Conservation (phyloP, 2,888 invertebrate species). For the Parascotia fuliginaria region DNA sequence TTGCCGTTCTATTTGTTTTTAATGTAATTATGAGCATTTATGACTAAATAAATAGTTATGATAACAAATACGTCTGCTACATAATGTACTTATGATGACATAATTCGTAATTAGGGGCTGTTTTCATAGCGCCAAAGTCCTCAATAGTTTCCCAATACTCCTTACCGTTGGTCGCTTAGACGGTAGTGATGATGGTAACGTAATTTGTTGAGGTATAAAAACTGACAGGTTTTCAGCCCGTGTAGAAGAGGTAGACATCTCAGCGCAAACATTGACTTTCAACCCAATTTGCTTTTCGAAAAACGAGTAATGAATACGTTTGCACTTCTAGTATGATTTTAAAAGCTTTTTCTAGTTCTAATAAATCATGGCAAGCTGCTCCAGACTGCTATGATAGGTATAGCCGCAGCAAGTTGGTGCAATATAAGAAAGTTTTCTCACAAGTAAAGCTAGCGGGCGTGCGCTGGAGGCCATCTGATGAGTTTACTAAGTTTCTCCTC, state of each 20-base stretch:
- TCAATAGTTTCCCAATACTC: no score
- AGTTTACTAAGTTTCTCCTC: conserved; percentile 76
- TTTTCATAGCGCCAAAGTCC: no score
- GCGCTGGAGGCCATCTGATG: conserved; percentile 71
- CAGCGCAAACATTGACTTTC: no score
- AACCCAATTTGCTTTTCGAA: neutral
- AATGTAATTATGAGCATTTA: no score
- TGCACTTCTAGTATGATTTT: conserved; percentile 14
- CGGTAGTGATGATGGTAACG: no score
- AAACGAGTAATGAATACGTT: conserved; percentile 7
- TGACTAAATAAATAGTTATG: no score
- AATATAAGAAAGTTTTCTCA: conserved; percentile 72
- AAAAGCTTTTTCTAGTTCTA: conserved; percentile 20
- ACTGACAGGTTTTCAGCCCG: neutral
- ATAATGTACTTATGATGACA: no score
- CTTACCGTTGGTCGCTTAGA: no score
- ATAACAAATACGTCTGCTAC: no score
- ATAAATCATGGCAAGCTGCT: conserved; percentile 30
- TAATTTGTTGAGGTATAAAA: no score
- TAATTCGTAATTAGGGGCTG: no score
- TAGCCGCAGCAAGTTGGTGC: conserved; percentile 57
- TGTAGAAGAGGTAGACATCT: neutral
- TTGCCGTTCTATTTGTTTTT: no score
- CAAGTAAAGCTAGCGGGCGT: conserved; percentile 68
- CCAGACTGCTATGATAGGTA: conserved; percentile 51